Evolutionary conservation across 2,113 vertebrate species (phyloP).

Genomic region (Bungarus multicinctus): DNA sequence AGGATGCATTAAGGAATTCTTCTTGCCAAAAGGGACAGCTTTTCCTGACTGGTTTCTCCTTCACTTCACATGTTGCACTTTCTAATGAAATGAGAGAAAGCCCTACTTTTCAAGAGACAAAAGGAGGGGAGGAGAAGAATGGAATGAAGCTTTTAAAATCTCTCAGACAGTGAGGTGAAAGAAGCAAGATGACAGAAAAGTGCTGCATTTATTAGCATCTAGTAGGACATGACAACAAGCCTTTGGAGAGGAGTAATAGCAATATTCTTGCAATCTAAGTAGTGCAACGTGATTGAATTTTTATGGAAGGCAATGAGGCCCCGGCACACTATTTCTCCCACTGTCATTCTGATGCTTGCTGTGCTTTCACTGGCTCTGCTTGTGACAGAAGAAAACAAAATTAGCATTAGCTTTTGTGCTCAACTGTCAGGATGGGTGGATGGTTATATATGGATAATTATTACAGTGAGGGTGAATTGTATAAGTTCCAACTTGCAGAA

Average conservation of each 20-base stretch:
- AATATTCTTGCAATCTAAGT: not conserved
- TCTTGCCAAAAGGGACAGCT: slow-evolving; percentile 10
- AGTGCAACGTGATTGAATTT: not conserved
- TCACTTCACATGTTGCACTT: not conserved
- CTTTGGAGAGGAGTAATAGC: not conserved
- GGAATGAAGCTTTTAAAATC: slow-evolving; percentile 7
- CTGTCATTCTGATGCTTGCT: not conserved
- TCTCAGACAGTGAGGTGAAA: not conserved
- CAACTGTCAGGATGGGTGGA: not conserved
- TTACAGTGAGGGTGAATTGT: not conserved
- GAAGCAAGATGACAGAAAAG: slow-evolving; percentile 1
- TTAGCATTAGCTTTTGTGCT: not conserved
- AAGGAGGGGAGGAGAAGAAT: not conserved
- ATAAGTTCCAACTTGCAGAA: not conserved
- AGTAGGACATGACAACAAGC: not conserved
- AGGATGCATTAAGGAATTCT: slow-evolving; percentile 1
- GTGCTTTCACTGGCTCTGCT: not conserved
- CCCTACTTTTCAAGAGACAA: not conserved
- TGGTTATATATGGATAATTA: not conserved
- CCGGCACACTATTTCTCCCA: not conserved
- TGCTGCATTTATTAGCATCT: not conserved
- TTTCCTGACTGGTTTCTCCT: not conserved
- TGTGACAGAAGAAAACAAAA: not conserved
- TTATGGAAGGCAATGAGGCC: not conserved
- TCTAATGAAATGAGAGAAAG: not conserved